Base-by-base conservation (phyloP, 2,797 vertebrate species). In the Lateolabrax maculatus region DNA sequence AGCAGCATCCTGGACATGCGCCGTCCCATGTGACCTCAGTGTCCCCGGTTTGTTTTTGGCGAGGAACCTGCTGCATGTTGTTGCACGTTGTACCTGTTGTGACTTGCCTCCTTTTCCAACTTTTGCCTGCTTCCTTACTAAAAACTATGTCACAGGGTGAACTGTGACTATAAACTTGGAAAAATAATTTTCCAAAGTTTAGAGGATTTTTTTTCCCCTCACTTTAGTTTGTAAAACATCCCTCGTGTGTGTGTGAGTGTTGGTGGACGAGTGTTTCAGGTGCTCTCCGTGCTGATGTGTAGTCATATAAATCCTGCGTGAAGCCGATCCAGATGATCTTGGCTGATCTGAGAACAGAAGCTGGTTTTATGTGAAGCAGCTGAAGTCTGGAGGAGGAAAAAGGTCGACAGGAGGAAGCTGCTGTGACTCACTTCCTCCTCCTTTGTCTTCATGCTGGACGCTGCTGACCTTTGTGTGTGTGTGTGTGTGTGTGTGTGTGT, bases 351-450 rank as follows among this genome's bases (percentile, higher is more conserved):
- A 63, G 65, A 84, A 56, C 83, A 85, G 77, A 64, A 49, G 46
- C 75, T 52, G 55, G 55, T 65, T 55, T 63, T 0, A 61, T 62
- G 55, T 65, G 31, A 48, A 68, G 29, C 61, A 25, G 56, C 80
- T 84, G 69, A 41, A 41, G 39, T 75, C 37, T 72, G 81, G n/a
- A 83, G 81, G 79, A 84, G 75, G 81, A 80, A 78, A 77, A 78
- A 80, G 64, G 77, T 80, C 72, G 46, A 57, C 55, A 48, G 63
- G 64, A 85, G 87, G 90, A 91, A 87, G 84, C 76, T 67, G 76
- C 81, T 63, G 65, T 89, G 87, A 92, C 77, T 92, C 86, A 90
- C 80, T 87, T 88, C 86, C 87, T 88, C 44, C 8, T 83, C 75
- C 75, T 83, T 87, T 87, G 77, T 81, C 80, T 81, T 70, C 55